Conservation (phyloP, 2,797 vertebrate species). For the Streptopelia turtur region DNA sequence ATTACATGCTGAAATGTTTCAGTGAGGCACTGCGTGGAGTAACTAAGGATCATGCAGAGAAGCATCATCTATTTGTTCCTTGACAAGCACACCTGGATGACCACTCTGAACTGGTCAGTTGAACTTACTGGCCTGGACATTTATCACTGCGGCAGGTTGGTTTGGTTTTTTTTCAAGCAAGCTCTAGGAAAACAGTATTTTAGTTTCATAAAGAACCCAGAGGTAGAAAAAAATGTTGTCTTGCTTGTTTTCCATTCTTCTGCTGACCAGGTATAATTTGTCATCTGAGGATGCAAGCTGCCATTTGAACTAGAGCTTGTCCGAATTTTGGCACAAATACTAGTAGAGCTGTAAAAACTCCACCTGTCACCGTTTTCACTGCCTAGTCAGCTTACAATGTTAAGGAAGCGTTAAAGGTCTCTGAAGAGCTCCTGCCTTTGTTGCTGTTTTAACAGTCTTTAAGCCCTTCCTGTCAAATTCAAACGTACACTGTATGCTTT, state of each 20-base stretch:
- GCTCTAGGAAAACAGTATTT: neutral
- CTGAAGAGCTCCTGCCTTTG: neutral
- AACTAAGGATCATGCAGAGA: slow-evolving; percentile 38
- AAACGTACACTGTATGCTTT: neutral
- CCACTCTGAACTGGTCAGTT: slow-evolving; percentile 44
- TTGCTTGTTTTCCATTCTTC: slow-evolving; percentile 12
- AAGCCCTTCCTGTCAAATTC: neutral
- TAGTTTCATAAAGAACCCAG: neutral
- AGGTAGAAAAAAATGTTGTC: neutral
- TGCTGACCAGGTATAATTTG: slow-evolving; percentile 40
- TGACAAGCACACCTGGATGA: slow-evolving; percentile 64
- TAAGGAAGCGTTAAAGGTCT: slow-evolving; percentile 29
- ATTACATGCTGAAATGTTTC: slow-evolving; percentile 58
- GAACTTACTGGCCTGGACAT: neutral
- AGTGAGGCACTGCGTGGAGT: neutral
- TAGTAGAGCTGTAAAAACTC: slow-evolving; percentile 27
- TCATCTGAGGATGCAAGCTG: slow-evolving; percentile 32
- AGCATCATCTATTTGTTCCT: slow-evolving; percentile 43
- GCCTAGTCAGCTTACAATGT: neutral
- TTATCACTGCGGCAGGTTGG: neutral
- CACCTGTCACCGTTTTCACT: slow-evolving; percentile 28
- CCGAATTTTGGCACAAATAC: slow-evolving; percentile 45
- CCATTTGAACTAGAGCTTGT: slow-evolving; percentile 42
- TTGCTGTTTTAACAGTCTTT: neutral
- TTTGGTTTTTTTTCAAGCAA: neutral